Evolutionary conservation across 1,140 invertebrate genomes (phyloP), one percentile per base, ranked within the genome.

Genomic region (Cepaea nemoralis): DNA sequence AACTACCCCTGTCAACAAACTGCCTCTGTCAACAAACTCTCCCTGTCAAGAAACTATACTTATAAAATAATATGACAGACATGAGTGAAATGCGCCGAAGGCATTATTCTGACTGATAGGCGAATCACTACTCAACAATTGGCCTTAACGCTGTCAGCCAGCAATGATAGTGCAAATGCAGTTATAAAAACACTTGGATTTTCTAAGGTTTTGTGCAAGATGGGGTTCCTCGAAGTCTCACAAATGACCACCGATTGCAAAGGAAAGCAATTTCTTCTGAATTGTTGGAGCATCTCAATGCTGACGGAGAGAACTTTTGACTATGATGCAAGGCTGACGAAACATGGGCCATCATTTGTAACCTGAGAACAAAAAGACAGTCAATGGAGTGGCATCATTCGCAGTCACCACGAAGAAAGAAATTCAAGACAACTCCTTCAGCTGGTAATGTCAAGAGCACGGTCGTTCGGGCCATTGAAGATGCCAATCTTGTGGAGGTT

Each of bases 291-390:
- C n/a, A 16, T 63, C 33, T 63, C 59, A 63, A 63, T 63, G 59
- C 27, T 31, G 59, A 63, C 10, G 59, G 59, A 31, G 59, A 63
- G 27, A 31, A 63, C 1, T 63, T 63, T 63, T 63, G 27, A 31
- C 27, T 31, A 27, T 31, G 27, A n/a, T n/a, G 27, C 12, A 63
- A n/a, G 33, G 59, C n/a, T 63, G 59, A 63, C 59, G 33, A 63
- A 63, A n/a, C 59, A 31, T n/a, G 59, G 59, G n/a, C 2, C 27
- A 63, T 63, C 59, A 63, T 63, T 63, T 31, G 27, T n/a, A 63
- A 63, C 59, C 59, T 63, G 59, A 63, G 59, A 63, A n/a, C 59
- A 63, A 31, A 63, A 63, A 63, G 59, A 63, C 59, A 63, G 59
- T 31, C n/a, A 63, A 63, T 63, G 59, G 59, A 63, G 27, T 8